Base-by-base conservation (phyloP, 2,797 vertebrate species). In the Phataginus tricuspis region DNA sequence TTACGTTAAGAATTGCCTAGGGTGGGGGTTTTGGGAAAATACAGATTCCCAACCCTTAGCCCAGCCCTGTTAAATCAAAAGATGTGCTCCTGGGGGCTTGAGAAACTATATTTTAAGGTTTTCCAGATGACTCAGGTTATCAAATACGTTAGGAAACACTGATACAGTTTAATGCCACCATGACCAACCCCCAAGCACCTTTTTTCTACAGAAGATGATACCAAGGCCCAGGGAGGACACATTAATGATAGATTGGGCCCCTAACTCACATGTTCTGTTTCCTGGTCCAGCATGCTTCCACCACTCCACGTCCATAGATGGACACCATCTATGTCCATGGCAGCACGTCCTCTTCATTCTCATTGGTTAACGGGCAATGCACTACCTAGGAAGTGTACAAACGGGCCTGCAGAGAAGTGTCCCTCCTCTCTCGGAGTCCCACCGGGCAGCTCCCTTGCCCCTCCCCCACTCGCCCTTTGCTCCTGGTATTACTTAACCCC, bases 271-370 rank as follows among this genome's bases (percentile, higher is more conserved):
- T 45, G 39, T 16, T 59, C 61, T 21, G 8, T 53, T 21, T 57
- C 34, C 51, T 68, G 51, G 21, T 34, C 25, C 59, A 51, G 0
- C 14, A 66, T 49, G 23, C 37, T 51, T 49, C 37, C 19, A 19
- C 13, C 15, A 13, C 9, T 21, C 21, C 27, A 8, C 4, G 4
- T 19, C 78, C 59, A 4, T 68, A 29, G n/a, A 55, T n/a, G 55
- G 74, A 8, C 57, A n/a, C 18, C 21, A 72, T 34, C 0, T 13
- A 49, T 3, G 2, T 15, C 4, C 37, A 34, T 0, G 0, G 59
- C 2, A 29, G n/a, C 0, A n/a, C 3, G 16, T 31, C 15, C 45
- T 84, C 68, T 34, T 51, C 19, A 14, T 84, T n/a, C 39, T 45
- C 8, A 10, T 45, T 45, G 45, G 45, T 45, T 45, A n/a, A 53